Conservation (phyloP, 2,113 vertebrate species). For the Pimephales promelas region DNA sequence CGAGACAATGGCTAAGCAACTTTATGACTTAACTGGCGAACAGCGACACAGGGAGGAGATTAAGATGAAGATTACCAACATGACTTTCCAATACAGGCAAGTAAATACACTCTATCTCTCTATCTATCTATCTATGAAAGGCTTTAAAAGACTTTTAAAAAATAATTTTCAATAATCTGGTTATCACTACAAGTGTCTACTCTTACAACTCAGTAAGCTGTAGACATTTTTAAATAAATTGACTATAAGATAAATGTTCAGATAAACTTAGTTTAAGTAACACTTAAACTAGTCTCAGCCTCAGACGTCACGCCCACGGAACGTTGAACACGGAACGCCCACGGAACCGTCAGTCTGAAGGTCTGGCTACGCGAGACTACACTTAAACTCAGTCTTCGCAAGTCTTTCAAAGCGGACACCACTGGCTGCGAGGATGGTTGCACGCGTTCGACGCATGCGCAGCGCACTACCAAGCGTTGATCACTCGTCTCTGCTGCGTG, state of each 20-base stretch:
- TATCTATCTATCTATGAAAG: not conserved
- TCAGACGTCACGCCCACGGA: too few species aligned
- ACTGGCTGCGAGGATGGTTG: too few species aligned
- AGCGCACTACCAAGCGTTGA: not conserved
- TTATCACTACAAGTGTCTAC: not conserved
- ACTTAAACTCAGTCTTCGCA: not conserved
- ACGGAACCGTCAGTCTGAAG: too few species aligned
- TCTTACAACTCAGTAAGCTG: not conserved
- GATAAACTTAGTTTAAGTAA: too few species aligned
- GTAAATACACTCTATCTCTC: conserved; percentile 57
- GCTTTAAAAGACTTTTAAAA: too few species aligned
- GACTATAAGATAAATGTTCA: not conserved
- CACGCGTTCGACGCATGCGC: not conserved
- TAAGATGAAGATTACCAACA: conserved; percentile 99
- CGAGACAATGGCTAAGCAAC: conserved; percentile 97
- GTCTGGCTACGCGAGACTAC: too few species aligned
- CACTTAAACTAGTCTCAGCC: too few species aligned
- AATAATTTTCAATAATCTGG: not conserved
- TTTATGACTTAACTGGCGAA: conserved; percentile 94
- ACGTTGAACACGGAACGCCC: too few species aligned
- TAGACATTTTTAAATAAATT: not conserved
- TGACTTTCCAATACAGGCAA: conserved; percentile 99
- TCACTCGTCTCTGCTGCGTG: not conserved
- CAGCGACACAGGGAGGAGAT: conserved; percentile 96
- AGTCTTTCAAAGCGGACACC: not conserved